Conservation (phyloP, 2,113 vertebrate species). For the Ginglymostoma cirratum region DNA sequence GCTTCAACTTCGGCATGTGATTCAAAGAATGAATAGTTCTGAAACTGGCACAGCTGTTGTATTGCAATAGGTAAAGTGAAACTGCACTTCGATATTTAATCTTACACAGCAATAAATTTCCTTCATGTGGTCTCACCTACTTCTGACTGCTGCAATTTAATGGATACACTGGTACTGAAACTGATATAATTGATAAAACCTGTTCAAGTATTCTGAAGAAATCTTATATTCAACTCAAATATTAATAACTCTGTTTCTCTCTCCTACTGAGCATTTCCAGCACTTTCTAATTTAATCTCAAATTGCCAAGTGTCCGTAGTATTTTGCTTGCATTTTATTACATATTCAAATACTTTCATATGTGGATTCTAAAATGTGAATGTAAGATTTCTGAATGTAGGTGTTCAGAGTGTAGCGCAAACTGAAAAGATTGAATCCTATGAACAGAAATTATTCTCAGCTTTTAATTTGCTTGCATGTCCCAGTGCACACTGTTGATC, state of each 20-base stretch:
- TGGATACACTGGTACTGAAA: neutral
- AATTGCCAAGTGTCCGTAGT: neutral
- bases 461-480: neutral
- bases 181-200: neutral
- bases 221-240: neutral
- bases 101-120: constrained; percentile 6
- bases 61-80: constrained; percentile 22
- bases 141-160: constrained; percentile 6
- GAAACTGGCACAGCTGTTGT: constrained; percentile 26
- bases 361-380: constrained; percentile 2
- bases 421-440: neutral
- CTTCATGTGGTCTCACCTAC: constrained; percentile 35
- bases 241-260: too few species aligned
- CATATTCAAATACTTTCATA: neutral
- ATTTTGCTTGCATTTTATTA: neutral
- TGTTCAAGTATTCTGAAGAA: neutral
- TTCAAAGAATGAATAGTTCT: constrained; percentile 27
- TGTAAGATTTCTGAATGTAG: neutral
- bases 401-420: neutral
- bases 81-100: neutral
- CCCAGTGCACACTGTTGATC: neutral
- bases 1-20: neutral
- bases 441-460: neutral
- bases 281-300: neutral
- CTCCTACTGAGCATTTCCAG: too few species aligned